Conservation (phyloP, 2,797 vertebrate genomes). For the Echeneis naucrates region DNA sequence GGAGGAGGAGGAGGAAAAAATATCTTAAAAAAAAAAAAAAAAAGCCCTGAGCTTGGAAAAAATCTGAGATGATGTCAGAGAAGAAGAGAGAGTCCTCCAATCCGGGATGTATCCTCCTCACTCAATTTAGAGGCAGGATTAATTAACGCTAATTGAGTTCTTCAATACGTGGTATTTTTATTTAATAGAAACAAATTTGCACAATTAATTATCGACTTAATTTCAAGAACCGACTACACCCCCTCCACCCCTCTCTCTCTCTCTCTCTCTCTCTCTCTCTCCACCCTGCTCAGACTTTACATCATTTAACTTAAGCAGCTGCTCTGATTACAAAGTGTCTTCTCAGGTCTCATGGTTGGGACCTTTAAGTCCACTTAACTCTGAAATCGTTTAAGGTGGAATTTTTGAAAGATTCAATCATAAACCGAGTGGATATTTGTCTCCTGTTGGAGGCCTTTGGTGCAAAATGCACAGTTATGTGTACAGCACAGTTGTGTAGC, state of each 20-base stretch:
- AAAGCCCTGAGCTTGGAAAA: slow-evolving; percentile 37
- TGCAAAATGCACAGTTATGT: not conserved
- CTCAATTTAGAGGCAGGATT: slow-evolving; percentile 91
- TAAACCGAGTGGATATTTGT: not conserved
- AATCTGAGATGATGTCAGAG: slow-evolving; percentile 36
- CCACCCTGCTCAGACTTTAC: slow-evolving; percentile 14
- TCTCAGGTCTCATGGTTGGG: too few relatives aligned
- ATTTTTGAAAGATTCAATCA: not conserved
- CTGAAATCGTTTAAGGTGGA: not conserved
- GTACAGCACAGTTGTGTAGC: too few relatives aligned
- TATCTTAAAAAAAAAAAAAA: slow-evolving; percentile 9
- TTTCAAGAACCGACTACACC: slow-evolving; percentile 87
- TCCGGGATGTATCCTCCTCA: slow-evolving; percentile 85
- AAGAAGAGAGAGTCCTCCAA: slow-evolving; percentile 73
- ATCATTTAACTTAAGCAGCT: slow-evolving; percentile 60
- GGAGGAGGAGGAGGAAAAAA: too few relatives aligned
- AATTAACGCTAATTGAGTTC: slow-evolving; percentile 96
- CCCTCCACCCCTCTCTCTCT: slow-evolving; percentile 14
- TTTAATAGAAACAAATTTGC: slow-evolving; percentile 97
- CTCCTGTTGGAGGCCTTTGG: not conserved
- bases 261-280: slow-evolving; percentile 39
- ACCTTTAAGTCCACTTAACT: too few relatives aligned
- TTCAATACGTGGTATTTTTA: slow-evolving; percentile 93
- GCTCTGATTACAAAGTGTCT: slow-evolving; percentile 67
- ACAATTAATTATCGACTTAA: slow-evolving; percentile 94